Base-by-base conservation (phyloP, 2,797 vertebrate genomes). In the Sternarchorhynchus goeldii region DNA sequence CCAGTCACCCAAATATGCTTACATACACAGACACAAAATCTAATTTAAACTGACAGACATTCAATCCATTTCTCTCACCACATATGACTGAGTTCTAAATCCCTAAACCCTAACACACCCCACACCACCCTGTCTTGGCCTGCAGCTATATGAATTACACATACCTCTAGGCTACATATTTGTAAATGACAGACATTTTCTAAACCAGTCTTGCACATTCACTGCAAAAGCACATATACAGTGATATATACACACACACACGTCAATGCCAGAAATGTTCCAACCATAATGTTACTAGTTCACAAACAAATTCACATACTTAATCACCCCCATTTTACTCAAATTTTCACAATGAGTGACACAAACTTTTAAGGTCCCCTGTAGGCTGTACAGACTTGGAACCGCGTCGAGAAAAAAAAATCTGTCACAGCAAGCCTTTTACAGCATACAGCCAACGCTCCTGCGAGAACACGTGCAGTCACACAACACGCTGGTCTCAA, bases 121-220 rank as follows among this genome's bases (percentile, higher is more conserved):
- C 58, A 69, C n/a, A 53, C 41, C 50, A 75, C 72, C 82, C 80
- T 84, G 77, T 75, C 82, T 50, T 78, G 68, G 75, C 82, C 78
- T 82, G 78, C 75, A 85, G 84, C 70, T 71, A 82, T 68, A 29
- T 76, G 75, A 85, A 80, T 82, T 39, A 70, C 60, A 32, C 82
- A 70, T 41, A 73, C 60, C 73, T 81, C 56, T 32, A 81, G 73
- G 84, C 55, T n/a, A 57, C 57, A 74, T 55, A 65, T 82, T 80
- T 82, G 34, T n/a, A 71, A 31, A 57, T 53, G 65, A 64, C 45
- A 76, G 76, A 29, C n/a, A 64, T 20, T 77, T 66, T 63, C 34
- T 55, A 64, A 50, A 56, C 6, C 41, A 68, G 55, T 62, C 66
- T 81, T 76, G 57, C 67, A 76, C 41, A 62, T 71, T 20, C 36